These are phyloP conservation scores for Chondrilla cf. caribensis DNA, from an alignment of 37 sponge, comb jelly and placozoan species.

Conservation along the genomic window DNA sequence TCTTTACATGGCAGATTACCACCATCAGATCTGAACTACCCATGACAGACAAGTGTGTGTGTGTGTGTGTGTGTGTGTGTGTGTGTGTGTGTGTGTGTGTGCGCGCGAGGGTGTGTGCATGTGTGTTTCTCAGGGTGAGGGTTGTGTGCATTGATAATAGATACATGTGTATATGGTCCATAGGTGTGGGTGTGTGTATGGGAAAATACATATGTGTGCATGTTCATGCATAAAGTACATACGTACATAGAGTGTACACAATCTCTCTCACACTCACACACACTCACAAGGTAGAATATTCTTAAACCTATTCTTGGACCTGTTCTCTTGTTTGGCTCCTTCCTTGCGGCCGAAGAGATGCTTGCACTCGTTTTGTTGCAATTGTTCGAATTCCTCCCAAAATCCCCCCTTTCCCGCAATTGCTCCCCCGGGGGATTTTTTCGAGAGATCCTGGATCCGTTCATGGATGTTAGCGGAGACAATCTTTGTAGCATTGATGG, in stretches of 20 bases:
- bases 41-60: no score
- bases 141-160: no score
- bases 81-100: no score
- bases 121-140: no score
- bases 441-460: conserved; percentile 28
- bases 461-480: conserved; percentile 48
- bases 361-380: conserved; percentile 88
- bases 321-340: conserved; percentile 85
- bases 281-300: conserved; percentile 73
- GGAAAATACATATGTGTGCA: neutral
- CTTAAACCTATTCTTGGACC: conserved; percentile 92
- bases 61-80: no score
- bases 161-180: no score
- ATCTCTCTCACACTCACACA: neutral
- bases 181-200: no score
- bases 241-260: conserved; percentile 2
- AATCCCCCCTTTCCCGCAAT: conserved; percentile 88
- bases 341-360: conserved; percentile 88
- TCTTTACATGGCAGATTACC: neutral
- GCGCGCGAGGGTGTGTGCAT: no score
- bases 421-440: conserved; percentile 10
- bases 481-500: conserved; percentile 48
- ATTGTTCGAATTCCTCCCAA: conserved; percentile 98
- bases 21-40: no score
- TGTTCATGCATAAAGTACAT: conserved; percentile 18